Conservation (phyloP, 2,888 invertebrate genomes). For the Opisthograptis luteolata region DNA sequence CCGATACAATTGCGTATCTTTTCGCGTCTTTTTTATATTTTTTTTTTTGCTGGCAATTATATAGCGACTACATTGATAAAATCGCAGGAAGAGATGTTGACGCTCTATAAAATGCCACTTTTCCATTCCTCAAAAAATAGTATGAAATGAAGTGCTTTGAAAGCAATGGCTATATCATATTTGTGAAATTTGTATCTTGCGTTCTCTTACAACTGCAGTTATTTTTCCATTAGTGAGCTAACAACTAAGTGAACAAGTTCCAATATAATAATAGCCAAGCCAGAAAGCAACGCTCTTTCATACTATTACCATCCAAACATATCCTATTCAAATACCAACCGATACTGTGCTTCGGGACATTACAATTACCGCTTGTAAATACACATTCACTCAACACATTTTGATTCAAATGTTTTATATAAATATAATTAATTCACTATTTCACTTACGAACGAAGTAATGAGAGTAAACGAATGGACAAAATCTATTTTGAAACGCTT, state of each 20-base stretch:
- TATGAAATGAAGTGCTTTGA: constrained; percentile 5
- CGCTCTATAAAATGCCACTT: constrained; percentile 1
- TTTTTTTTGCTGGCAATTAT: constrained; percentile 21
- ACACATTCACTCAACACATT: constrained; percentile 32
- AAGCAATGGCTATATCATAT: constrained; percentile 1
- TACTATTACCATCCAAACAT: constrained; percentile 10
- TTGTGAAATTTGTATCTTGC: not conserved
- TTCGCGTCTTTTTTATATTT: constrained; percentile 34
- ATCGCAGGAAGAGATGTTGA: constrained; percentile 1
- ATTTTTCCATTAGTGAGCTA: constrained; percentile 2
- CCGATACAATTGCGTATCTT: constrained; percentile 28
- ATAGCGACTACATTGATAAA: not conserved
- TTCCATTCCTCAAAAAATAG: constrained; percentile 4
- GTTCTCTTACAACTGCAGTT: constrained; percentile 12
- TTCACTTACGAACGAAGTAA: constrained; percentile 45
- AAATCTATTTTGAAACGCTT: constrained; percentile 52
- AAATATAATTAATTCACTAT: constrained; percentile 37
- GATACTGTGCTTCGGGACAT: constrained; percentile 20
- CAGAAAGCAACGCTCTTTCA: constrained; percentile 3
- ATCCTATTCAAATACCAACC: constrained; percentile 27
- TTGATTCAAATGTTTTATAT: constrained; percentile 20
- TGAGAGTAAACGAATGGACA: constrained; percentile 56
- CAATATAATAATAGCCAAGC: not conserved
- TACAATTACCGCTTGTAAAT: constrained; percentile 29
- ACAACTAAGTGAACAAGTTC: not conserved